Base-by-base conservation (phyloP, 2,113 vertebrate species). In the Notarius lentiginosus region DNA sequence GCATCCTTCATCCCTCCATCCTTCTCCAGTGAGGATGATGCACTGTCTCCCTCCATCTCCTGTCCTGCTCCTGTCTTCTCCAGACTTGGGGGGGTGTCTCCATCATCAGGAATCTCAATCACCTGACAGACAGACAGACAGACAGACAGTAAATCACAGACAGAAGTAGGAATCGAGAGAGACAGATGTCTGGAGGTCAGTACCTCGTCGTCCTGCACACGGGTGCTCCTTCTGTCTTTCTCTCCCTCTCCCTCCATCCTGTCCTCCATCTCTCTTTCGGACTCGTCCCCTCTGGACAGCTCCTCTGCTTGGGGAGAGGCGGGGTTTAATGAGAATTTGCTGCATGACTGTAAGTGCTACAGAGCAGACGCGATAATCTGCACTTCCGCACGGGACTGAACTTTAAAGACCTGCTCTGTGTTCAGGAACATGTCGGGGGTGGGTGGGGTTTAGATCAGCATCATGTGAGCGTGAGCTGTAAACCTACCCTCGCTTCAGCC, bases 91-190 rank as follows among this genome's bases (percentile, higher is more conserved):
- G 94, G 91, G 87, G 94, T 95, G 80, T 96, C 95, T 18, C 90
- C 88, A 87, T 96, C 95, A 55, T 96, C 95, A 58, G 94, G 94
- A 91, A 96, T 95, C 91, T 96, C 95, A 82, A 96, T 95, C 58
- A 96, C 92, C 95, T 96, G 75, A 86, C 82, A 86, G 90, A 14
- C 60, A 79, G 56, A n/a, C 49, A 86, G 30, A 53, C 11, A 22
- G 65, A 80, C 24, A 34, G 18, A 65, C 55, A 22, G 22, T 41
- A 41, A 3, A 20, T 75, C 7, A 49, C 41, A 75, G 72, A 65
- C 56, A 79, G 61, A 58, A 63, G 84, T 12, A 49, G 73, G 30
- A 17, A 30, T 30, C 49, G 56, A 73, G 70, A 70, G 20, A 87
- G 61, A 82, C 14, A 58, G 15, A 75, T 30, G 34, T 63, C 27